Base-by-base conservation (phyloP, 2,113 vertebrate genomes). In the Cinclus cinclus region DNA sequence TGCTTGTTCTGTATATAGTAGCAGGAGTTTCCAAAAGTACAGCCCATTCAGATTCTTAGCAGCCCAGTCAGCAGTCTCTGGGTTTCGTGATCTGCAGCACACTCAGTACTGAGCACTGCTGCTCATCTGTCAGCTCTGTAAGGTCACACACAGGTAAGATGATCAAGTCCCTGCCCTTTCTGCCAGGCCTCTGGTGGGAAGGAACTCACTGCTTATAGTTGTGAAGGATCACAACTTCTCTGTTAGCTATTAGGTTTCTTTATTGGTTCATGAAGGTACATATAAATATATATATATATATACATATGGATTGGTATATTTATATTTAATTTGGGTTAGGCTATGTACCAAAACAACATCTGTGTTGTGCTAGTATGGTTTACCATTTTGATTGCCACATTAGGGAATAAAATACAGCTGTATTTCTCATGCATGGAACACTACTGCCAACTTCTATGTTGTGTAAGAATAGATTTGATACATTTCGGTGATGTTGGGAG, bases 1-100 rank as follows among this genome's bases (percentile, higher is more conserved):
- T 95, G 86, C 91, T 87, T 37, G 91, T 89, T 95, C 91, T 96
- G 56, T 90, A 94, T 95, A 94, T 96, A 96, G 94, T 78, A 95
- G 85, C 94, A 95, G 87, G 81, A 90, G 90, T 92, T 95, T 95
- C 88, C 93, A 93, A 89, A 95, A 93, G 92, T 89, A 89, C 81
- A 95, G 75, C 71, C 87, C 91, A 96, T 96, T 96, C 80, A 94
- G 91, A 94, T 95, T 95, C 93, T 96, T 95, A 93, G 50, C 85
- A 94, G 91, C 94, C 67, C 92, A 86, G 95, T 95, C 96, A 95
- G 90, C 87, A 73, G 60, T 83, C 81, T 55, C 59, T 73, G 79
- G 83, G 87, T 96, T 73, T 94, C 37, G 8, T 94, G 95, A 68
- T 76, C 53, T 70, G 69, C 69, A 87, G 94, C 90, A 95, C 90